phyloP scores from a whole-genome alignment of 1,140 invertebrate genomes.

The Andricus grossulariae region DNA sequence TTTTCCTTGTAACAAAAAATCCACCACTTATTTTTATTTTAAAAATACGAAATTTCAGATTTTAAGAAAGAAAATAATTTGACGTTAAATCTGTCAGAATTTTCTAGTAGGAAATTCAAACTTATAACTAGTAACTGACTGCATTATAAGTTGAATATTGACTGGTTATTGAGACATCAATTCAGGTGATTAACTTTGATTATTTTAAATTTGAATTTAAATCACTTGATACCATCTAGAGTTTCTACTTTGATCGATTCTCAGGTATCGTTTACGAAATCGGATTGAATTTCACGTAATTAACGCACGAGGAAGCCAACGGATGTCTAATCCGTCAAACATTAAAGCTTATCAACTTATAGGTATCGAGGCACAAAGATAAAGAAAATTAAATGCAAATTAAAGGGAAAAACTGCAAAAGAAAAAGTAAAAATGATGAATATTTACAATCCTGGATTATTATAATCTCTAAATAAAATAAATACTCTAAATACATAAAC shows the following conservation, averaged over 20 bases:
- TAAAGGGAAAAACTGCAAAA: not conserved
- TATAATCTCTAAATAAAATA: too few species aligned
- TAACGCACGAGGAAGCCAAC: constrained; percentile 33
- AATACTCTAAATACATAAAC: too few species aligned
- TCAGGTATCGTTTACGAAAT: not conserved
- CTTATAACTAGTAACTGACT: too few species aligned
- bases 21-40: too few species aligned
- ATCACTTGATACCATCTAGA: not conserved
- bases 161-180: not conserved
- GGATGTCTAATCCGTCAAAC: not conserved
- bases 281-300: constrained; percentile 40
- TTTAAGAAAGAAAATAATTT: too few species aligned
- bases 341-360: constrained; percentile 1
- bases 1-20: too few species aligned
- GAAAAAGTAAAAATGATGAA: too few species aligned
- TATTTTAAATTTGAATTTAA: not conserved
- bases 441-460: too few species aligned
- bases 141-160: too few species aligned
- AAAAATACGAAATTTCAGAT: too few species aligned
- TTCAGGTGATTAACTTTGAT: not conserved
- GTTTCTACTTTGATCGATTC: constrained; percentile 6
- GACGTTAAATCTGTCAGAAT: too few species aligned
- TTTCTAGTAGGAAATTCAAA: too few species aligned
- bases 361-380: not conserved
- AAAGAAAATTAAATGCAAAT: not conserved